These are phyloP conservation scores for Aramus guarauna DNA, from an alignment of 2,113 vertebrate genomes.

Conservation along the genomic window DNA sequence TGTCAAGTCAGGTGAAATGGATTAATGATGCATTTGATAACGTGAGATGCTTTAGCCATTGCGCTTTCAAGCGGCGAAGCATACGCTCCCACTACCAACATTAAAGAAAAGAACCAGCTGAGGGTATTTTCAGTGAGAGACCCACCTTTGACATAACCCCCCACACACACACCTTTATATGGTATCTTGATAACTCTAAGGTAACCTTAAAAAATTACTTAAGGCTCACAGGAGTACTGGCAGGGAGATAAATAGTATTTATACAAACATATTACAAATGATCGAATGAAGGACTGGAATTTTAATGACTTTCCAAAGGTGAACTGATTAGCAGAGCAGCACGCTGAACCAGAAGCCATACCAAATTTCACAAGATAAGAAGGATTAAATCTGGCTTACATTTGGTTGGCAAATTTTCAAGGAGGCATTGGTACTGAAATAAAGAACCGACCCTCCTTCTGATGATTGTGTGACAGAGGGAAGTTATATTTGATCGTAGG, in stretches of 20 bases:
- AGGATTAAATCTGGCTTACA: neutral
- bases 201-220: neutral
- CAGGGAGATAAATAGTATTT: neutral
- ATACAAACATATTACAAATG: neutral
- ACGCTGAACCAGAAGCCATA: neutral
- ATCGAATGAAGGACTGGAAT: neutral
- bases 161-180: neutral
- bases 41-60: neutral
- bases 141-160: neutral
- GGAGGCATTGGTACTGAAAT: neutral
- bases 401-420: neutral
- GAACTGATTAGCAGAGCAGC: neutral
- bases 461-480: neutral
- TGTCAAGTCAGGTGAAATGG: neutral
- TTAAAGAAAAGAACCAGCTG: neutral
- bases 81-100: accelerated
- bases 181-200: neutral
- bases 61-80: neutral
- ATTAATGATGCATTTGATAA: neutral
- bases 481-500: neutral
- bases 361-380: neutral
- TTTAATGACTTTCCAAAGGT: neutral
- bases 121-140: neutral
- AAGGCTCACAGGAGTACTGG: neutral
- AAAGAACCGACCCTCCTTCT: neutral